Percentiles rank a stretch among this genome's conserved stretches.
These are phyloP conservation scores for Campylomormyrus tamandua DNA, from an alignment of 2,113 vertebrate genomes.

Conservation along the genomic window DNA sequence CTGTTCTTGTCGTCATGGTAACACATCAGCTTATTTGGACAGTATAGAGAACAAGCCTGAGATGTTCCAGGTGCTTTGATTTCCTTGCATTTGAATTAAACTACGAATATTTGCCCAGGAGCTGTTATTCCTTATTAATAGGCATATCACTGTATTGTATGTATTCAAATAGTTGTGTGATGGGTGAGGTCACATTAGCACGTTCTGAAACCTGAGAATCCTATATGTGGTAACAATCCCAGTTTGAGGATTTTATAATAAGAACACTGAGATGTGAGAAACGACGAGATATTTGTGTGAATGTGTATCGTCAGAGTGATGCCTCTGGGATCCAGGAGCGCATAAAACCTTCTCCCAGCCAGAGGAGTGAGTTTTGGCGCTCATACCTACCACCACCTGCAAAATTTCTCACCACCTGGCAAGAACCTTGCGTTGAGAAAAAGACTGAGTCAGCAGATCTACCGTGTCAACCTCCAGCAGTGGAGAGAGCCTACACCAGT, in stretches of 20 bases:
- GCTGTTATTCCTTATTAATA: background rate
- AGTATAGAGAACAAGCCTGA: background rate
- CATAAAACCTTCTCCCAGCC: background rate
- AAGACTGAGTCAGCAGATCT: background rate
- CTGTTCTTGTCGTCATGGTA: background rate
- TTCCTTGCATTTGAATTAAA: background rate
- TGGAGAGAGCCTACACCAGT: background rate
- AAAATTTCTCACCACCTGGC: background rate
- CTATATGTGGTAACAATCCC: background rate
- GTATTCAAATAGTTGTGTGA: background rate
- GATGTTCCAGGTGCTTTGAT: background rate
- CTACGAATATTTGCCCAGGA: background rate
- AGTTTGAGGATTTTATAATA: background rate
- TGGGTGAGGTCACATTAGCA: background rate
- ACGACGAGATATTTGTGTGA: background rate
- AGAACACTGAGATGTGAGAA: background rate
- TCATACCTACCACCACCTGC: background rate
- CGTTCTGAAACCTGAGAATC: background rate
- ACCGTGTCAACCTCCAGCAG: background rate
- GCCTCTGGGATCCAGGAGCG: background rate
- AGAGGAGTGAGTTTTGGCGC: background rate
- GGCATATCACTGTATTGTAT: background rate
- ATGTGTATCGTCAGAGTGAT: background rate
- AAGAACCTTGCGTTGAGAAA: background rate
- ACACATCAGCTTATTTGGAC: background rate